These are phyloP conservation scores for Anhinga rufa DNA, from an alignment of 2,113 vertebrate genomes.

Conservation along the genomic window DNA sequence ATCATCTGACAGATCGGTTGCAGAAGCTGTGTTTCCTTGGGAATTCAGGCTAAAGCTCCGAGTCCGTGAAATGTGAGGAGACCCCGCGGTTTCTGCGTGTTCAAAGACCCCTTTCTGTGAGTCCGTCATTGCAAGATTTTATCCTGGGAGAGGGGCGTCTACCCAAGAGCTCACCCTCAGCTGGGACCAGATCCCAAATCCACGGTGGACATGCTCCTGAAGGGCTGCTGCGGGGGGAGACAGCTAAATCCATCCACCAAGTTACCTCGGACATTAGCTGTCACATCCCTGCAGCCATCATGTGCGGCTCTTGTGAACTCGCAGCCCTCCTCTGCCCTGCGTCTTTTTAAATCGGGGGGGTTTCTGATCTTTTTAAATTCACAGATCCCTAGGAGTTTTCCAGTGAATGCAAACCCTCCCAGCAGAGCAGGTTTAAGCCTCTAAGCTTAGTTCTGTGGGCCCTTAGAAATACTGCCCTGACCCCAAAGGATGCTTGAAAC, in stretches of 20 bases:
- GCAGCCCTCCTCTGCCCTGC: neutral
- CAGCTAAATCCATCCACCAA: neutral
- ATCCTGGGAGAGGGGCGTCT: neutral
- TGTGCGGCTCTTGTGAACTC: neutral
- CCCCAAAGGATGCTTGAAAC: neutral
- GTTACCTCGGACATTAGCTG: neutral
- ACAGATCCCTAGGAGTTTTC: neutral
- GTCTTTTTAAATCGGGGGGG: neutral
- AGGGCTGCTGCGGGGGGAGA: neutral
- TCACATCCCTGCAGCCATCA: neutral
- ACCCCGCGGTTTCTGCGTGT: neutral
- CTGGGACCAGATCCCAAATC: conserved; percentile 12
- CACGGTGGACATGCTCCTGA: neutral
- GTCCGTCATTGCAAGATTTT: neutral
- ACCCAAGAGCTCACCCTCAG: neutral
- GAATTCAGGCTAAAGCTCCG: neutral
- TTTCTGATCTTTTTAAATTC: neutral
- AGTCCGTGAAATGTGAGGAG: neutral
- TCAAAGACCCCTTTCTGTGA: neutral
- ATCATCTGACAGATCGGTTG: neutral
- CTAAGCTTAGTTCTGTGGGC: neutral
- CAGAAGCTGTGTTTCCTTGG: neutral
- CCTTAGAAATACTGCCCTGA: conserved; percentile 8
- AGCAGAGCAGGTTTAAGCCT: neutral
- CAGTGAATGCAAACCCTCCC: neutral